Percentiles rank a stretch among this genome's conserved stretches.
phyloP scores from a whole-genome alignment of 2,888 invertebrate species.

The Euclidia mi region DNA sequence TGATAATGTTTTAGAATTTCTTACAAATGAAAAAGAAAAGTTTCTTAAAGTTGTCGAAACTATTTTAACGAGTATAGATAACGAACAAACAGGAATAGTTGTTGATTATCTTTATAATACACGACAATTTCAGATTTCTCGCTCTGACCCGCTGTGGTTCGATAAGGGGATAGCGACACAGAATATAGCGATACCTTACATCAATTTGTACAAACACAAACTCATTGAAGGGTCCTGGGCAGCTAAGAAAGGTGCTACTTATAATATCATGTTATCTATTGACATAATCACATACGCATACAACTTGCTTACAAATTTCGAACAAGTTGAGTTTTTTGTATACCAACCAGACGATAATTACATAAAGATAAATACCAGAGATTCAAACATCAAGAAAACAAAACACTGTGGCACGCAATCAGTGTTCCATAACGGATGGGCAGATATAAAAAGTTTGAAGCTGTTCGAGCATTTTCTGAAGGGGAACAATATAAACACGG shows the following conservation, averaged over 20 bases:
- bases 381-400: constrained; percentile 41
- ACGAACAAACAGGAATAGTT: not conserved
- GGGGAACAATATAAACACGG: constrained; percentile 31
- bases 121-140: not conserved
- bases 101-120: constrained; percentile 23
- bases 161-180: constrained; percentile 42
- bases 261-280: constrained; percentile 47
- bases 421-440: constrained; percentile 69
- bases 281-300: constrained; percentile 65
- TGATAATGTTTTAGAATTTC: constrained; percentile 1
- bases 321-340: constrained; percentile 20
- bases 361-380: constrained; percentile 10
- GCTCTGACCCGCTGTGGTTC: constrained; percentile 37
- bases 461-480: constrained; percentile 43
- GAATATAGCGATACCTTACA: constrained; percentile 24
- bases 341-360: constrained; percentile 11
- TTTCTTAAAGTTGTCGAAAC: constrained; percentile 20
- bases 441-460: constrained; percentile 18
- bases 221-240: constrained; percentile 19
- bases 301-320: constrained; percentile 61
- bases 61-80: constrained; percentile 30
- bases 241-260: constrained; percentile 3
- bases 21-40: constrained; percentile 12
- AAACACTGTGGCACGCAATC: constrained; percentile 42
- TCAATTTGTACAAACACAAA: constrained; percentile 38